Percentiles rank a stretch among this genome's conserved stretches.
Evolutionary conservation across 1,140 invertebrate genomes (phyloP).

Genomic region (Rhynchophorus ferrugineus): DNA sequence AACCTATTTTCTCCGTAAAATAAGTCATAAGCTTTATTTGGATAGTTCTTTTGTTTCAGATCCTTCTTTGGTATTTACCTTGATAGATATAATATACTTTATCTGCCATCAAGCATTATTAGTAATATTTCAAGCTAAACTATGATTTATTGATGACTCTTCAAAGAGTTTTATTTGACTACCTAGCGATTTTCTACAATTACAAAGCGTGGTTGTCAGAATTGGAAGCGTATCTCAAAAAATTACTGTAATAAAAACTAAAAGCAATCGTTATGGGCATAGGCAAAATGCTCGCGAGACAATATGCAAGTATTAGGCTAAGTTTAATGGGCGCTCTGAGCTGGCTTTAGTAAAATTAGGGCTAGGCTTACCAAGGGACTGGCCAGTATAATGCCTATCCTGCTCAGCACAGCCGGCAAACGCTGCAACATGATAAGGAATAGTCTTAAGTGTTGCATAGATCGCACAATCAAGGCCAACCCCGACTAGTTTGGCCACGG

Average conservation of each 20-base stretch:
- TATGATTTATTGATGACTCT: too few species aligned
- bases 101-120: too few species aligned
- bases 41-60: too few species aligned
- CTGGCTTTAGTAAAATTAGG: constrained; percentile 14
- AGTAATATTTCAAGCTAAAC: too few species aligned
- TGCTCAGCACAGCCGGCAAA: constrained; percentile 83
- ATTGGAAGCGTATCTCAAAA: constrained; percentile 14
- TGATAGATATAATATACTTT: too few species aligned
- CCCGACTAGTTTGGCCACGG: background rate
- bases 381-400: constrained; percentile 88
- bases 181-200: too few species aligned
- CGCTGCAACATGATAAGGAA: constrained; percentile 65
- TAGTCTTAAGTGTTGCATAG: constrained; percentile 32
- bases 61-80: too few species aligned
- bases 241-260: too few species aligned
- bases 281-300: constrained; percentile 20
- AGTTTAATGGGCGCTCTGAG: background rate
- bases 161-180: too few species aligned
- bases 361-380: constrained; percentile 78
- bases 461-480: constrained; percentile 11
- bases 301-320: background rate
- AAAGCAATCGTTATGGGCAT: constrained; percentile 7
- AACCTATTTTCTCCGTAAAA: too few species aligned
- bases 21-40: too few species aligned
- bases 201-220: constrained; percentile 14